Conservation (phyloP, 2,797 vertebrate genomes). For the Malacoctenus gilli region DNA sequence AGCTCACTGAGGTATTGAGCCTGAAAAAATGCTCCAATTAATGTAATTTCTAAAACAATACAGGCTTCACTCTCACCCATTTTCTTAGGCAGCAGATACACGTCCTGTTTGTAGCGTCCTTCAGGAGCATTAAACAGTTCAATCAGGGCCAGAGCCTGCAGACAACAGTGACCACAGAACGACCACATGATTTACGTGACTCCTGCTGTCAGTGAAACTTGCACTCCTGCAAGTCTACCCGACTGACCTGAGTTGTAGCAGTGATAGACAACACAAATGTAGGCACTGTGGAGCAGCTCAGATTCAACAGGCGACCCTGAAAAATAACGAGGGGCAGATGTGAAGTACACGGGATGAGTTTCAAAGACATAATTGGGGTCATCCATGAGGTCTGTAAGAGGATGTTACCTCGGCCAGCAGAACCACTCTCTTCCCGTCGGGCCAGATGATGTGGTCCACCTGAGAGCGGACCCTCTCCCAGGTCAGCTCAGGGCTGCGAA, state of each 20-base stretch:
- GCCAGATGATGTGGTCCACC: constrained; percentile 98
- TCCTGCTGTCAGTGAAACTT: no score
- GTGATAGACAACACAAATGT: constrained; percentile 98
- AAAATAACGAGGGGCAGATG: background rate
- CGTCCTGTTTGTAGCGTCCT: constrained; percentile 97
- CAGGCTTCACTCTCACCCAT: constrained; percentile 86
- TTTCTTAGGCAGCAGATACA: constrained; percentile 97
- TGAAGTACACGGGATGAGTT: no score
- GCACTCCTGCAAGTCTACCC: background rate
- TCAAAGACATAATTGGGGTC: no score
- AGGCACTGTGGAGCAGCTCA: constrained; percentile 98
- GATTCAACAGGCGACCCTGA: constrained; percentile 95
- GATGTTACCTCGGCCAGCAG: constrained; percentile 91
- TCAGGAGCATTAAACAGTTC: constrained; percentile 97
- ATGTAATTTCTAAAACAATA: no score
- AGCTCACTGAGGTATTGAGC: background rate
- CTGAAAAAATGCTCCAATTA: background rate
- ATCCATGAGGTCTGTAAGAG: no score
- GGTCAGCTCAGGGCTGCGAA: constrained; percentile 95
- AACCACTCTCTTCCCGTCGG: constrained; percentile 94
- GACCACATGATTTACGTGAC: constrained; percentile 4
- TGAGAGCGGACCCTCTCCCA: constrained; percentile 98
- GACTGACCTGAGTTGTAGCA: constrained; percentile 93
- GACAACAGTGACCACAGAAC: constrained; percentile 20
- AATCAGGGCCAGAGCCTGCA: constrained; percentile 93